Percentiles rank a stretch among this genome's conserved stretches.
Evolutionary conservation across 2,113 vertebrate genomes (phyloP).

Genomic region (Typhlomys cinereus): DNA sequence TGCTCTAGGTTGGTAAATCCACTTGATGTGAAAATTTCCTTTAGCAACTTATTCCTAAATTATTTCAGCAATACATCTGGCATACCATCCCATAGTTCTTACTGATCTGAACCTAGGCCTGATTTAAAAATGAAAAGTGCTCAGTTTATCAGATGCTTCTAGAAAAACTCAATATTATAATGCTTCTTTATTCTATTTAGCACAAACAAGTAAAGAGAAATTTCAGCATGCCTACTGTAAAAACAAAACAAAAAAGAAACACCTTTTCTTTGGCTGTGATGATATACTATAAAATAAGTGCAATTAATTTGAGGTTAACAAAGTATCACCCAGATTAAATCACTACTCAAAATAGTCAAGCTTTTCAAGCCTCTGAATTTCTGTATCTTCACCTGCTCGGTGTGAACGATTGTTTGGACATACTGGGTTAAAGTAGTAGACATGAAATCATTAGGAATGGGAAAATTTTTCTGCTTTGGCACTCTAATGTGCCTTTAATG

Average conservation of each 20-base stretch:
- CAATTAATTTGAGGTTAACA: neutral
- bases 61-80: neutral
- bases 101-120: neutral
- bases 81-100: neutral
- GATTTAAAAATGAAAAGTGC: neutral
- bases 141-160: constrained; percentile 17
- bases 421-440: neutral
- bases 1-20: constrained; percentile 3
- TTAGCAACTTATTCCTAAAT: neutral
- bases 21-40: neutral
- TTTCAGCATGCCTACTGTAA: neutral
- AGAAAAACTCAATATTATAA: neutral
- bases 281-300: neutral
- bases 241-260: too few relatives aligned
- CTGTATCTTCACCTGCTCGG: neutral
- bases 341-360: neutral
- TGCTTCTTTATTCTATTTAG: neutral
- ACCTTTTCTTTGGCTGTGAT: constrained; percentile 3
- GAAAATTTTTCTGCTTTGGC: neutral
- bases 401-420: neutral
- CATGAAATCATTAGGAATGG: neutral
- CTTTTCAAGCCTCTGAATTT: neutral
- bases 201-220: constrained; percentile 15
- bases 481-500: neutral
- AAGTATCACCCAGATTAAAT: neutral